These are phyloP conservation scores for Morus bassanus DNA, from an alignment of 2,797 vertebrate genomes.

Conservation along the genomic window DNA sequence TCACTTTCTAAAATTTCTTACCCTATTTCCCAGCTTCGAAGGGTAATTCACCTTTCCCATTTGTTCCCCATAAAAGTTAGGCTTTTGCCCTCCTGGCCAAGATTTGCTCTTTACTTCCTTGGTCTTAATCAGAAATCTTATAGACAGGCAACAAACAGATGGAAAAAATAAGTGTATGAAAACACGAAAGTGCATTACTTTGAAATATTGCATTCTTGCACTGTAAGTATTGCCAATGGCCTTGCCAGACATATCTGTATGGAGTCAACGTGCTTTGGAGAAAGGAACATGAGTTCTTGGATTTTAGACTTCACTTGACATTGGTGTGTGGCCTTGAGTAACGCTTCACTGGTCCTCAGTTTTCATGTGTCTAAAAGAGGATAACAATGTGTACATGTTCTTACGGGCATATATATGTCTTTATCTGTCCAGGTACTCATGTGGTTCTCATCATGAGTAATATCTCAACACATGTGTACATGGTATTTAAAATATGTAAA, in stretches of 20 bases:
- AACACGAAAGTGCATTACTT: background rate
- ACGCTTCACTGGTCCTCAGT: background rate
- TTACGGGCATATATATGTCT: background rate
- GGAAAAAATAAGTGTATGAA: slow-evolving; percentile 32
- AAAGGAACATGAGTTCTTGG: background rate
- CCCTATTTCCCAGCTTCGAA: background rate
- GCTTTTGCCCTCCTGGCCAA: slow-evolving; percentile 4
- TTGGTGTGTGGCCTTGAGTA: background rate
- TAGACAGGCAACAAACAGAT: slow-evolving; percentile 24
- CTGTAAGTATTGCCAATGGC: background rate
- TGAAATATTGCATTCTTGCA: slow-evolving; percentile 35
- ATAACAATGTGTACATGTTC: background rate
- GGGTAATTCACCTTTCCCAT: background rate
- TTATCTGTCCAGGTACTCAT: background rate
- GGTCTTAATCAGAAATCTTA: slow-evolving; percentile 25
- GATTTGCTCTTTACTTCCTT: slow-evolving; percentile 34
- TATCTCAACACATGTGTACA: background rate
- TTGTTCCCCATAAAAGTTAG: slow-evolving; percentile 31
- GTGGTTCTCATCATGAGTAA: background rate
- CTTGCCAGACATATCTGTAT: background rate
- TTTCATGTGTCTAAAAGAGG: background rate
- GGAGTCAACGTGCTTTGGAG: background rate
- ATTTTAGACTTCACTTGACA: slow-evolving; percentile 14
- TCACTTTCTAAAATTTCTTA: slow-evolving; percentile 33
- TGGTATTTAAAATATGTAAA: background rate